phyloP scores from a whole-genome alignment of 53 echinoderm and acorn worm genomes.

The Echinometra lucunter region DNA sequence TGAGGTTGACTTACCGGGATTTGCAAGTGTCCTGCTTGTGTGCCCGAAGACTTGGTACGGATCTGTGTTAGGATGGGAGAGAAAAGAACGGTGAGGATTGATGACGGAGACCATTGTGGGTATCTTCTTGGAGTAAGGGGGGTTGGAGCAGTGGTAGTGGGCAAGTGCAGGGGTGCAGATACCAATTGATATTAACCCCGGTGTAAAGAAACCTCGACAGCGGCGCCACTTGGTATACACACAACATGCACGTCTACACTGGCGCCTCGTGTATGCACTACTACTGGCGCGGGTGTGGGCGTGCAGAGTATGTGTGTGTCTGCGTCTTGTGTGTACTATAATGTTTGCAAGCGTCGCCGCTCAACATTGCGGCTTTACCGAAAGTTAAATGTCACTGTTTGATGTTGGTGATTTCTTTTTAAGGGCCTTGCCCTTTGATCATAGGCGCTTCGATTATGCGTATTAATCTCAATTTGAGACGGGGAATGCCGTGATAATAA shows the following conservation, averaged over 20 bases:
- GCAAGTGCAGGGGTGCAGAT: neutral
- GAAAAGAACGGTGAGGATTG: conserved; percentile 5
- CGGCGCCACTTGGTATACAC: neutral
- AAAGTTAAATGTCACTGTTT: conserved; percentile 37
- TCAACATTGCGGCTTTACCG: neutral
- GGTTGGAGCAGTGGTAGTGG: neutral
- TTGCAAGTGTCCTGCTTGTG: conserved; percentile 94
- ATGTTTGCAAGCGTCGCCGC: neutral
- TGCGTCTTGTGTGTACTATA: neutral
- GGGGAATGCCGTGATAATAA: neutral
- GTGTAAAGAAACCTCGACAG: neutral
- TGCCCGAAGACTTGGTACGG: conserved; percentile 98
- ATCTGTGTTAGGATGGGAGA: conserved; percentile 71
- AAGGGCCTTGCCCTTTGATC: conserved; percentile 53
- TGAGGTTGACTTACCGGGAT: conserved; percentile 83
- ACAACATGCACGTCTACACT: neutral
- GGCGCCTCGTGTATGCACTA: neutral
- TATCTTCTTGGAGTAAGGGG: neutral
- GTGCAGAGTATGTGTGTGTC: conserved; percentile 3
- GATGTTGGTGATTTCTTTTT: conserved; percentile 17
- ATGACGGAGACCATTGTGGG: conserved; percentile 54
- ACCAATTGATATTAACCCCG: conserved; percentile 8
- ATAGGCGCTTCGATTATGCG: conserved; percentile 22
- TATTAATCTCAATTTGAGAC: conserved; percentile 55
- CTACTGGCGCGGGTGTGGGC: neutral